These are phyloP conservation scores for Peromyscus attwateri DNA, from an alignment of 2,797 vertebrate species.

Conservation along the genomic window DNA sequence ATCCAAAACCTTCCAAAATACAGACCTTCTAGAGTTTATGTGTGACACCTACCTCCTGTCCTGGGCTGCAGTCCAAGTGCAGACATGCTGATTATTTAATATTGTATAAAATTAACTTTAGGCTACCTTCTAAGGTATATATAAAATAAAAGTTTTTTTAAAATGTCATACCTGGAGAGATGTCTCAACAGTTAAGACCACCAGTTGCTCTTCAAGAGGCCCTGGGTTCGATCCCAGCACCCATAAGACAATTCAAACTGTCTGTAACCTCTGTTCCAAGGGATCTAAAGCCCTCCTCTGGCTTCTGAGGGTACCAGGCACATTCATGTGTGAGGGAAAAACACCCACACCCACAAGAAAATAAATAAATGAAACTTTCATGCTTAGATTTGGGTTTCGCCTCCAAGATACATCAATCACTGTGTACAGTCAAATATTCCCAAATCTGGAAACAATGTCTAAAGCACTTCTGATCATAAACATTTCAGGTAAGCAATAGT, in stretches of 20 bases:
- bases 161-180: not conserved
- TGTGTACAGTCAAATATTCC: not conserved
- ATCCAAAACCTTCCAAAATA: not conserved
- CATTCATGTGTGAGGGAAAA: not conserved
- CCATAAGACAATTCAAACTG: not conserved
- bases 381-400: not conserved
- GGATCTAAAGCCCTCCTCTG: not conserved
- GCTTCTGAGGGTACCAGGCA: not conserved
- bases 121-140: not conserved
- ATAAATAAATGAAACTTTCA: not conserved
- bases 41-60: not conserved
- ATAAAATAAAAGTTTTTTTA: not conserved
- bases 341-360: not conserved
- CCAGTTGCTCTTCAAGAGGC: not conserved
- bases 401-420: not conserved
- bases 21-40: not conserved
- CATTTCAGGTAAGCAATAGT: not conserved
- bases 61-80: not conserved
- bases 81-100: too few species aligned
- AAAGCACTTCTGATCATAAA: not conserved
- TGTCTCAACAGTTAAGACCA: not conserved
- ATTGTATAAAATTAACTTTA: not conserved
- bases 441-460: not conserved
- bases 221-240: not conserved
- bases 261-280: not conserved